Evolutionary conservation across 2,888 invertebrate genomes (phyloP), one percentile per base, ranked within the genome.

Genomic region (Diploptera punctata): DNA sequence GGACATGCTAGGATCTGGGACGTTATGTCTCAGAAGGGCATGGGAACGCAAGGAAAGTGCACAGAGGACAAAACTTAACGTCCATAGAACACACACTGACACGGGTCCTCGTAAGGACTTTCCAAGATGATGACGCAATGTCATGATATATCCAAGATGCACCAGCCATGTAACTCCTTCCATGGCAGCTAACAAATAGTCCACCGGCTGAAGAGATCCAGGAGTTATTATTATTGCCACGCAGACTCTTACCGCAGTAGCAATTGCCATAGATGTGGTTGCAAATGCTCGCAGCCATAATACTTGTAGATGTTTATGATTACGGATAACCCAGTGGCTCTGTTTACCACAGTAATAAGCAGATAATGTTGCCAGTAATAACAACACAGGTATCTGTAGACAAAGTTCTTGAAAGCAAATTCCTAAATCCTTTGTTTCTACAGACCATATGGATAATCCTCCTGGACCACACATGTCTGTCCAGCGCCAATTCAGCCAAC

Each of bases 401-500:
- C 89, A 91, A 67, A 95, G 83, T 82, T 93, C 90, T 82, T 95
- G 94, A 81, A 97, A 97, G 82, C 97, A 97, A 72, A 90, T 85
- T 71, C 93, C 90, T 78, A 97, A 87, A 83, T 95, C 94, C 79
- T 91, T 90, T 43, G 88, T 86, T 18, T 86, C 82, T 10, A 87
- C 85, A 78, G 91, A 87, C 88, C 94, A 92, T 26, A 93, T 88
- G 74, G 85, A 84, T 68, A 94, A 83, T 31, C 92, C 92, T 29
- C 87, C 87, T n/a, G 89, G 87, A 68, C 92, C 92, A 81, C 94
- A 94, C 79, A 94, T 87, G 7, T 61, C 68, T 47, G 44, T 24
- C 72, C 72, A 72, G 38, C 61, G 31, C 72, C 72, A 72, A 19
- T 47, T 19, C 16, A 21, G 13, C 65, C 65, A 29, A 16, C 10